Conservation (phyloP, 2,113 vertebrate species). For the Meriones unguiculatus region DNA sequence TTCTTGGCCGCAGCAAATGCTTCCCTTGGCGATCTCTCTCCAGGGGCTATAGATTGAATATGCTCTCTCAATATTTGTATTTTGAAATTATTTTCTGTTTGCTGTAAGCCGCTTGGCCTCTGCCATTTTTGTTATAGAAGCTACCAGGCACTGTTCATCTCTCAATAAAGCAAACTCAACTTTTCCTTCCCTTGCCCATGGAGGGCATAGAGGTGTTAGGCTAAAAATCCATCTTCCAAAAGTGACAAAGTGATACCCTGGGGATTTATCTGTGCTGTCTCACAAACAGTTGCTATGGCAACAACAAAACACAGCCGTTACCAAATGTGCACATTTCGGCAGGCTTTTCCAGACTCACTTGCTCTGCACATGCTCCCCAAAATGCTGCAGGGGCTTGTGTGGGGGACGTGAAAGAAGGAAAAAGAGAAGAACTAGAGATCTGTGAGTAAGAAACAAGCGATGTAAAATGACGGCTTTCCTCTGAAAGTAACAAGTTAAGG, state of each 20-base stretch:
- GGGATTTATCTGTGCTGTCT: neutral
- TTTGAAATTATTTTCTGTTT: neutral
- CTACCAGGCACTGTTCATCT: neutral
- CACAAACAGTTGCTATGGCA: slow-evolving; percentile 37
- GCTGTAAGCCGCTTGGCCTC: neutral
- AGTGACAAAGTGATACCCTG: neutral
- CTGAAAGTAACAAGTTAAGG: neutral
- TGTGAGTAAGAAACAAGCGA: neutral
- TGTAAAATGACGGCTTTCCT: neutral
- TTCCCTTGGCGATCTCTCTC: neutral
- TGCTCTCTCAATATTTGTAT: neutral
- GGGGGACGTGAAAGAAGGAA: neutral
- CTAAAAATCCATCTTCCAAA: slow-evolving; percentile 21
- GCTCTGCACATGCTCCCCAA: neutral
- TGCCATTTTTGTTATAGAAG: neutral
- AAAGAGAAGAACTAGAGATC: neutral
- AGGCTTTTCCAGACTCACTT: neutral
- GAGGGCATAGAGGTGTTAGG: neutral
- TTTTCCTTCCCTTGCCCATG: neutral
- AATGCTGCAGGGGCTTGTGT: neutral
- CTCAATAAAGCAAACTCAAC: neutral
- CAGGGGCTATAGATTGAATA: neutral
- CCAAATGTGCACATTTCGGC: neutral
- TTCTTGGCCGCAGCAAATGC: neutral
- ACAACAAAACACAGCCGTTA: neutral